Percentiles rank a stretch among this genome's conserved stretches.
Evolutionary conservation across 2,797 vertebrate genomes (phyloP).

Genomic region (Garrulus glandarius): DNA sequence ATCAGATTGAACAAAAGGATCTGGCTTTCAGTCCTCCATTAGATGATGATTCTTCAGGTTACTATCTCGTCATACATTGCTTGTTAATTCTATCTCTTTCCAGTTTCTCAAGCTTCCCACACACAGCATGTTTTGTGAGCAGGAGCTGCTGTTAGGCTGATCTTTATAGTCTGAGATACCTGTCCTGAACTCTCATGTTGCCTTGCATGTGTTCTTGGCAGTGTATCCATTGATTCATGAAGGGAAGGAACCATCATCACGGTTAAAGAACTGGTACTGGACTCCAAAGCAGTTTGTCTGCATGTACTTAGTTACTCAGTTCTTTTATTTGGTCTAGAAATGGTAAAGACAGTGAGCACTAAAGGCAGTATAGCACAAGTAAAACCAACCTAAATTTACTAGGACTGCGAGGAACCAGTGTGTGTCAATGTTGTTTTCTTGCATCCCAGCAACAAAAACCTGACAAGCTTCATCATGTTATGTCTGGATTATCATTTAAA

Average conservation of each 20-base stretch:
- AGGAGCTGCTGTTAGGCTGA: not conserved
- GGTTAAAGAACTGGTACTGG: not conserved
- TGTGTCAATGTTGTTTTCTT: not conserved
- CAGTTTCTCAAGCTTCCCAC: not conserved
- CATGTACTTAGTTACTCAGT: not conserved
- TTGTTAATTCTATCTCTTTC: not conserved
- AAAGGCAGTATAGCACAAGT: not conserved
- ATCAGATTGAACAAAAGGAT: not conserved
- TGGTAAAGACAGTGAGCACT: not conserved
- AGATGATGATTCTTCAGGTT: not conserved
- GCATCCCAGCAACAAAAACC: not conserved
- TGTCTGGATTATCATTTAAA: not conserved
- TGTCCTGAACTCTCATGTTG: not conserved
- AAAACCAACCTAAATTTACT: not conserved
- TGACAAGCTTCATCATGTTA: not conserved
- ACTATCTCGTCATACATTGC: rapidly evolving
- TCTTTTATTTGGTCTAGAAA: not conserved
- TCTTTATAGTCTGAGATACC: not conserved
- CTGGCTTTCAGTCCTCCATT: not conserved
- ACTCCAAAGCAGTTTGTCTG: not conserved
- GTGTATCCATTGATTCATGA: not conserved
- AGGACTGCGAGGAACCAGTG: not conserved
- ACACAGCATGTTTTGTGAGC: not conserved
- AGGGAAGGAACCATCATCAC: not conserved
- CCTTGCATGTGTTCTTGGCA: not conserved